Percentiles rank a stretch among this genome's conserved stretches.
These are phyloP conservation scores for Megalurothrips usitatus DNA, from an alignment of 2,888 invertebrate genomes.

Conservation along the genomic window DNA sequence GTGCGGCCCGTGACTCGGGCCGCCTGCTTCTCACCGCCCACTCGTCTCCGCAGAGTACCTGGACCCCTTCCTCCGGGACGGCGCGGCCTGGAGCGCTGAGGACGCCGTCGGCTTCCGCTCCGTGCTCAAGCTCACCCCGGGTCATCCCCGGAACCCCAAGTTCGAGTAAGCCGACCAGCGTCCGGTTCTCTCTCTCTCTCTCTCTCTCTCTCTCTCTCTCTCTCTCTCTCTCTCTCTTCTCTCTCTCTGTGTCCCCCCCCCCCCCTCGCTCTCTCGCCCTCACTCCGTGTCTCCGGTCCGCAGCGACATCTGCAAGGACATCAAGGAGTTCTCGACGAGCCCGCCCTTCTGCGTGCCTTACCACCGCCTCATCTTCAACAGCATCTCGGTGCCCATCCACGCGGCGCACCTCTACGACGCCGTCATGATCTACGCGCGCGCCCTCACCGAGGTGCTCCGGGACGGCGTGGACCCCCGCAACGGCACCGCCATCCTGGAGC, in stretches of 20 bases:
- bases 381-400: constrained; percentile 69
- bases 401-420: constrained; percentile 85
- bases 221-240: no score
- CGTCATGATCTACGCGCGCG: constrained; percentile 78
- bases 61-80: constrained; percentile 55
- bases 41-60: constrained; percentile 58
- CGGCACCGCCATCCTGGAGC: constrained; percentile 68
- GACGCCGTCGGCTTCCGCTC: constrained; percentile 66
- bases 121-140: constrained; percentile 73
- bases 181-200: no score
- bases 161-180: constrained; percentile 71
- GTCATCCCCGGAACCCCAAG: constrained; percentile 67
- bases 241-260: no score
- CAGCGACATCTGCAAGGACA: constrained; percentile 65
- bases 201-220: no score
- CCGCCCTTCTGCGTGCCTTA: constrained; percentile 75
- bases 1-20: no score
- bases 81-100: constrained; percentile 45
- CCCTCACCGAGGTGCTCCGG: constrained; percentile 67
- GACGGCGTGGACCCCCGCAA: constrained; percentile 66
- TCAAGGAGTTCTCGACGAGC: constrained; percentile 63
- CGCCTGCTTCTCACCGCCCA: constrained; percentile 20
- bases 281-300: no score
- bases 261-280: no score
- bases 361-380: constrained; percentile 68